phyloP scores from a whole-genome alignment of 2,113 vertebrate species.

The Dasyurus viverrinus region DNA sequence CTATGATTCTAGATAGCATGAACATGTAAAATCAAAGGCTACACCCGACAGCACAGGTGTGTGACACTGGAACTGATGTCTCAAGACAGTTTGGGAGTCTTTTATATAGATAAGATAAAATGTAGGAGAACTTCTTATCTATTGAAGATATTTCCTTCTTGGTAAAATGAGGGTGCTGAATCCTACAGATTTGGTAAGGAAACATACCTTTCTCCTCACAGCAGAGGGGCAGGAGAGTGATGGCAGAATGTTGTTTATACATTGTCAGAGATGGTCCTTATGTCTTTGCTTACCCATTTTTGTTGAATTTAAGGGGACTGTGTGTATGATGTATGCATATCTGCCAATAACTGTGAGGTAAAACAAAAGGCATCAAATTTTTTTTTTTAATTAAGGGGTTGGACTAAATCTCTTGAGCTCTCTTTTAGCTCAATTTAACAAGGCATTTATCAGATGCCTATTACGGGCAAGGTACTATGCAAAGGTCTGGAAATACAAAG shows the following conservation, averaged over 20 bases:
- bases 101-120: background rate
- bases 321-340: slow-evolving; percentile 2
- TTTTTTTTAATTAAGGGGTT: background rate
- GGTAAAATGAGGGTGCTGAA: background rate
- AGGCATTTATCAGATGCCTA: background rate
- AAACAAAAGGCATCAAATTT: background rate
- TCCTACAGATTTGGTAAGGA: background rate
- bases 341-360: background rate
- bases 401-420: background rate
- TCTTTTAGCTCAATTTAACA: background rate
- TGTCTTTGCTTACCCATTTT: background rate
- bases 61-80: background rate
- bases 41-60: background rate
- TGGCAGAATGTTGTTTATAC: background rate
- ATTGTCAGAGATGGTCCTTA: background rate
- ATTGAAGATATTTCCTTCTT: background rate
- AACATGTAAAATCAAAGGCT: background rate
- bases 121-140: background rate
- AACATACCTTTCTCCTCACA: background rate
- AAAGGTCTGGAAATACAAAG: background rate
- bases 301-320: background rate
- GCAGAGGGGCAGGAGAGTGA: background rate
- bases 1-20: background rate
- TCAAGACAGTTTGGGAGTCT: background rate
- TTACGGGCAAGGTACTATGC: background rate